These are phyloP conservation scores for Girardia tigrina DNA, from an alignment of 2,888 invertebrate genomes.

Conservation along the genomic window DNA sequence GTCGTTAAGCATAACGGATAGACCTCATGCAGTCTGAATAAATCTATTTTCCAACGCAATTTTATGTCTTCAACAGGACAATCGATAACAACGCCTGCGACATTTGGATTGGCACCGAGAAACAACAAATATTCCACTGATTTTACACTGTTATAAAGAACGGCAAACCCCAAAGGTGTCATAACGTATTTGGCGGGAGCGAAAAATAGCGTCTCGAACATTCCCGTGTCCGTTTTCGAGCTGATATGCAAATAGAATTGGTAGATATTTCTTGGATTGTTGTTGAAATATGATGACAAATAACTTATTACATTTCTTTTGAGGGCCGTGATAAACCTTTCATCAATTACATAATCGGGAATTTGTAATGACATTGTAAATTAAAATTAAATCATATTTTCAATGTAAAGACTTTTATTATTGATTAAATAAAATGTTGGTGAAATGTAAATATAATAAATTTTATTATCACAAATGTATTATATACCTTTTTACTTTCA, in stretches of 20 bases:
- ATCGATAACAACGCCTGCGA: slow-evolving; percentile 4
- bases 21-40: slow-evolving; percentile 20
- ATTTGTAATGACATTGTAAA: slow-evolving; percentile 37
- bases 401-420: too few relatives aligned
- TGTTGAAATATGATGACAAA: neutral
- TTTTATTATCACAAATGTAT: too few relatives aligned
- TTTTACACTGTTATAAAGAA: slow-evolving; percentile 13
- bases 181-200: slow-evolving; percentile 21
- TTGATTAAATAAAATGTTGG: too few relatives aligned
- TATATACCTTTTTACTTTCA: too few relatives aligned
- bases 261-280: neutral
- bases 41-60: slow-evolving; percentile 29
- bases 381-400: too few relatives aligned
- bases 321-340: slow-evolving; percentile 26
- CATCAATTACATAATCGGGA: slow-evolving; percentile 25
- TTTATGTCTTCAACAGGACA: slow-evolving; percentile 13
- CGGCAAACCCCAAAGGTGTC: slow-evolving; percentile 16
- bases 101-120: neutral
- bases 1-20: neutral
- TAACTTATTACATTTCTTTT: neutral
- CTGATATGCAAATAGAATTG: neutral
- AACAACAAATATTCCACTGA: neutral
- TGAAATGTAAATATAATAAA: too few relatives aligned
- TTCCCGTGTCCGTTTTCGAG: neutral
- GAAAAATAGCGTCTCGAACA: neutral